Conservation (phyloP, 2,113 vertebrate species). For the Pao palembangensis region DNA sequence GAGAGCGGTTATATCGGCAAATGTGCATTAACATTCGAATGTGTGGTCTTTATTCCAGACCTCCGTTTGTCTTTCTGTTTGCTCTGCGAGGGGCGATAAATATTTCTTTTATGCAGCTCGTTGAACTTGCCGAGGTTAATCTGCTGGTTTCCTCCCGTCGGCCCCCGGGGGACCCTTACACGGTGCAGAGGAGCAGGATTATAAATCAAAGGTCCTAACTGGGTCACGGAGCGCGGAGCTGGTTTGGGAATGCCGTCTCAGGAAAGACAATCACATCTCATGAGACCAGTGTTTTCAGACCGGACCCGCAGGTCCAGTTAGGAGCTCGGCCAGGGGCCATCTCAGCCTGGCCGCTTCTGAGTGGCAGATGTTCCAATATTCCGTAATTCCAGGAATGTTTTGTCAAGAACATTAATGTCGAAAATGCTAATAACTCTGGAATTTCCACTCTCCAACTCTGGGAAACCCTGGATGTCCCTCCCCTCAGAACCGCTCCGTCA, state of each 20-base stretch:
- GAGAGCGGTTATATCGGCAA: conserved; percentile 22
- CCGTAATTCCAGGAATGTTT: too few relatives aligned
- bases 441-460: too few relatives aligned
- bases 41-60: conserved; percentile 17
- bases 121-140: conserved; percentile 2
- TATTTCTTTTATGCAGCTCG: not conserved
- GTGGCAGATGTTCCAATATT: too few relatives aligned
- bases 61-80: conserved; percentile 16
- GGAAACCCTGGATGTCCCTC: too few relatives aligned
- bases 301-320: too few relatives aligned
- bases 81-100: not conserved
- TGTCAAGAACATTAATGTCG: too few relatives aligned
- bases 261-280: too few relatives aligned
- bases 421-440: too few relatives aligned
- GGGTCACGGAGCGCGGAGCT: conserved; percentile 11
- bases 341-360: too few relatives aligned
- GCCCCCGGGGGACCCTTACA: conserved; percentile 12
- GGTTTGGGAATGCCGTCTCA: not conserved
- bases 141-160: conserved; percentile 9
- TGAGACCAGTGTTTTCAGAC: too few relatives aligned
- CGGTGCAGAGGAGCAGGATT: conserved; percentile 8
- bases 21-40: conserved; percentile 28
- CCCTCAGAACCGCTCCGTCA: too few relatives aligned
- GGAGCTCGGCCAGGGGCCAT: too few relatives aligned
- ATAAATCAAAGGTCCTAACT: conserved; percentile 9